A percentile compares a stretch with the other conserved stretches of the same genome.
phyloP scores from a whole-genome alignment of 2,113 vertebrate genomes.

The Empidonax traillii region DNA sequence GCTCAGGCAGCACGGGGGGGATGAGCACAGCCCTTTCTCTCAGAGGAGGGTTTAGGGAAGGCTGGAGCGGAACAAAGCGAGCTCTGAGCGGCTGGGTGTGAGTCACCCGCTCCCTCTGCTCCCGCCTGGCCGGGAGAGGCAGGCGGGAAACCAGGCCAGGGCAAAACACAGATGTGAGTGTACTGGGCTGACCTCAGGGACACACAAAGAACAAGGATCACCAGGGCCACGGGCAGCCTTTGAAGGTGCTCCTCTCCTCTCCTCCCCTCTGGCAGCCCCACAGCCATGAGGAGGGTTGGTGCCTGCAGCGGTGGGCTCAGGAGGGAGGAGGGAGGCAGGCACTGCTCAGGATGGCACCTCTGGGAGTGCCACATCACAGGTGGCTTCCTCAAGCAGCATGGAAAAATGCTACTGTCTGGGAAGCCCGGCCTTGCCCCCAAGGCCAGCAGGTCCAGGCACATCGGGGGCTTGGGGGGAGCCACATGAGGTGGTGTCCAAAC shows the following conservation, averaged over 20 bases:
- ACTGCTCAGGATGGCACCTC: neutral
- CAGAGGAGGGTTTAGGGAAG: neutral
- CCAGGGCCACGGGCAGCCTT: neutral
- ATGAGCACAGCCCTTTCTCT: neutral
- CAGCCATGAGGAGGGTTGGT: neutral
- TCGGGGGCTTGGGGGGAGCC: neutral
- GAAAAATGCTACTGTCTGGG: neutral
- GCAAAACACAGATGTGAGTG: constrained; percentile 43
- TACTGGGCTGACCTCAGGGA: constrained; percentile 40
- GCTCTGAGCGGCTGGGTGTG: constrained; percentile 19
- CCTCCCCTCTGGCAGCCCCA: neutral
- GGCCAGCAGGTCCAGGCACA: neutral
- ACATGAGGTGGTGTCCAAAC: neutral
- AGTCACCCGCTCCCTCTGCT: constrained; percentile 34
- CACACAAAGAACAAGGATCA: neutral
- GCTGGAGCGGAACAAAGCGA: constrained; percentile 29
- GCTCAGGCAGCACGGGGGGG: neutral
- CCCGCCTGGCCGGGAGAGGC: neutral
- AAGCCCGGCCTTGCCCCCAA: neutral
- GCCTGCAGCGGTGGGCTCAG: neutral
- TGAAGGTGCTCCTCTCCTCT: neutral
- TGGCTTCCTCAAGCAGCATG: neutral
- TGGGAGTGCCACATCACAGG: neutral
- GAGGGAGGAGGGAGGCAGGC: neutral
- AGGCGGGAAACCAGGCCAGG: constrained; percentile 23